These are phyloP conservation scores for Meles meles DNA, from an alignment of 2,113 vertebrate genomes.

Conservation along the genomic window DNA sequence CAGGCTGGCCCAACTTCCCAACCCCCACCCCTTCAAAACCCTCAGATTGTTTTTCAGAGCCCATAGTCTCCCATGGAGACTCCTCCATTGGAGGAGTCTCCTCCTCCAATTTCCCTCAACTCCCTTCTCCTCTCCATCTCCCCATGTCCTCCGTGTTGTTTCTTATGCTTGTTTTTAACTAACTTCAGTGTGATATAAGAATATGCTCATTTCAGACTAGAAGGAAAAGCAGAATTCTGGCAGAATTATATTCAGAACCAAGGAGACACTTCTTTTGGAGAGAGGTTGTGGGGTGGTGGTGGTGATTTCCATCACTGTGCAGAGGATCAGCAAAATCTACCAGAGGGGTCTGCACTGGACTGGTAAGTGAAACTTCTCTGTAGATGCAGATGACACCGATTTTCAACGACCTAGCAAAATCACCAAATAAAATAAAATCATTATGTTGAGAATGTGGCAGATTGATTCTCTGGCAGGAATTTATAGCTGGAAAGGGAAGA, in stretches of 20 bases:
- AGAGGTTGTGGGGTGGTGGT: neutral
- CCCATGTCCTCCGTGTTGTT: too few species aligned
- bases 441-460: neutral
- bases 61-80: too few species aligned
- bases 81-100: too few species aligned
- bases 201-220: neutral
- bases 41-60: too few species aligned
- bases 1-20: too few species aligned
- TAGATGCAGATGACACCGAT: neutral
- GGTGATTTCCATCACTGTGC: neutral
- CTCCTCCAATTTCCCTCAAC: too few species aligned
- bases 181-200: neutral
- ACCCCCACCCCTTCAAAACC: too few species aligned
- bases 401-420: neutral
- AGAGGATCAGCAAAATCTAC: neutral
- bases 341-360: neutral
- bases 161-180: neutral
- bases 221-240: neutral
- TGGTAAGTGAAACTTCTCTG: neutral
- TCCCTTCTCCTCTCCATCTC: too few species aligned
- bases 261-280: neutral
- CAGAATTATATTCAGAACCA: neutral
- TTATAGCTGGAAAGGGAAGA: neutral
- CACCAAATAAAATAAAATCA: neutral
- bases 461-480: neutral